Evolutionary conservation across 64 coral and sea anemone genomes (phyloP), one percentile per base, ranked within the genome.

Genomic region (Dendronephthya gigantea): DNA sequence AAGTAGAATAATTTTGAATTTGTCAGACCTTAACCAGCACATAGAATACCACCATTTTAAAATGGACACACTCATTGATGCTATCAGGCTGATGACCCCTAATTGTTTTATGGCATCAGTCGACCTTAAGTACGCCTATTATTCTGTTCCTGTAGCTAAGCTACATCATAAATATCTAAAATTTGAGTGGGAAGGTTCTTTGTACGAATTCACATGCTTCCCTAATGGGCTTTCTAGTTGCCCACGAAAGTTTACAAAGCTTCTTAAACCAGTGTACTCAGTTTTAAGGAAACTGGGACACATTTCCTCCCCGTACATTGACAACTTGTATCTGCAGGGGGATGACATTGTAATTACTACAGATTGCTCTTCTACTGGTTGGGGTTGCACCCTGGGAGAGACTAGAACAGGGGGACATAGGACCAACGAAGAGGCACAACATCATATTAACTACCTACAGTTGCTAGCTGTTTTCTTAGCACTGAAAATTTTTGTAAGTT

Each of bases 311-410:
- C 6, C 29, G 17, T 34, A 76, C 25, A 76, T 76, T 76, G 69
- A 66, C 22, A 17, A 66, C 58, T 66, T 17, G 3, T 66, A 66
- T 66, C 22, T 66, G 29, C 58, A 66, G 14, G 58, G 58, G 22
- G 58, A 66, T 30, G 29, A 69, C 48, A 45, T 79, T 87, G 47
- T 52, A 40, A 75, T 87, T 41, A 79, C 86, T 43, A 87, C 86
- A 36, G 69, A 87, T 87, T 68, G 68, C 69, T 87, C 86, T 49
- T 81, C 86, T 65, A 87, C 86, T 7, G 86, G 86, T 62, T 87
- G 86, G 86, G 68, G 86, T 29, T 87, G 86, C 12, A 75, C 66
- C 86, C 86, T 87, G 30, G 22, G 8, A 48, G 2, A 87, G 34
- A 13, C 12, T 28, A 76, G 25, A 2, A 76, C 69, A 6, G 4